Evolutionary conservation across 2,113 vertebrate species (phyloP).

Genomic region (Peromyscus polionotus): DNA sequence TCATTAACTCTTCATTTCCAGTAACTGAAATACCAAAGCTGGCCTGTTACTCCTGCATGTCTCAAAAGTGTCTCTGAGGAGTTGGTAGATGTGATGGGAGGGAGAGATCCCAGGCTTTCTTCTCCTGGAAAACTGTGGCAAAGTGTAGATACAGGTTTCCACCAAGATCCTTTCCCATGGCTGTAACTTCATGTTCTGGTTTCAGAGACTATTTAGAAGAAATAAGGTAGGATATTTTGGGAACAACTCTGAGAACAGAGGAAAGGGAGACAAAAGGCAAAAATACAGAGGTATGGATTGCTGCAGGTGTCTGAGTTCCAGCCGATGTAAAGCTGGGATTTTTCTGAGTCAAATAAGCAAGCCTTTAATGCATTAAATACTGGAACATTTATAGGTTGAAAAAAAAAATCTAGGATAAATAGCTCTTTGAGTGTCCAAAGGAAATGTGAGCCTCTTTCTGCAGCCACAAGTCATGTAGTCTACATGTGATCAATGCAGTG

Average conservation of each 20-base stretch:
- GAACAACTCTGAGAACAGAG: not conserved
- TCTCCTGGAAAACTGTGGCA: not conserved
- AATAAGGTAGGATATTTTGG: not conserved
- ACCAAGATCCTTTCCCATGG: not conserved
- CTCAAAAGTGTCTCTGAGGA: not conserved
- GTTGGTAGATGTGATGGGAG: not conserved
- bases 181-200: not conserved
- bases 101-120: not conserved
- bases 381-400: not conserved
- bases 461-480: not conserved
- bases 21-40: not conserved
- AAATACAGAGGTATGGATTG: not conserved
- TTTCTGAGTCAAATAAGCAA: conserved; percentile 27
- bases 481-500: not conserved
- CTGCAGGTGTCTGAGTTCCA: not conserved
- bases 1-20: not conserved
- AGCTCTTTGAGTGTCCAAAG: not conserved
- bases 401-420: not conserved
- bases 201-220: not conserved
- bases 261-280: not conserved
- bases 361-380: conserved; percentile 43
- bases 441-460: not conserved
- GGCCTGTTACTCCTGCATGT: not conserved
- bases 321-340: not conserved
- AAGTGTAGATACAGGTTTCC: not conserved